phyloP scores from a whole-genome alignment of 2,888 invertebrate species.

The Platypus cylindrus region DNA sequence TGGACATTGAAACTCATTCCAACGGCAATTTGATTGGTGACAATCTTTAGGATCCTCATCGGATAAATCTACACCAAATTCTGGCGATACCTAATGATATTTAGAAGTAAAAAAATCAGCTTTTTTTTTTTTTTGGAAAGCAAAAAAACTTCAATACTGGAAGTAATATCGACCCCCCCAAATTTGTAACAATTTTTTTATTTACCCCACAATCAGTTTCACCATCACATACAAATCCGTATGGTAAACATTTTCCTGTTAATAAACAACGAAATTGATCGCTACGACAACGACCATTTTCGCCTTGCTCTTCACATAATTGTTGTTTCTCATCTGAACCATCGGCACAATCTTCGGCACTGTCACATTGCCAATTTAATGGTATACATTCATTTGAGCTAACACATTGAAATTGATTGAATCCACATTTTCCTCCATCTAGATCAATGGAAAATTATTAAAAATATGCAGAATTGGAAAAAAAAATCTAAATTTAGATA shows the following conservation, averaged over 20 bases:
- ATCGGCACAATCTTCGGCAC: constrained; percentile 49
- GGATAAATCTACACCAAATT: constrained; percentile 42
- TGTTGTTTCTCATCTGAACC: constrained; percentile 48
- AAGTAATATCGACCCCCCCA: not conserved
- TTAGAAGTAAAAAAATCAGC: too few species aligned
- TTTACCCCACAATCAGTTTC: constrained; percentile 21
- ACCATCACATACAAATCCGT: constrained; percentile 32
- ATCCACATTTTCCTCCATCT: constrained; percentile 15
- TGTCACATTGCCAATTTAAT: constrained; percentile 50
- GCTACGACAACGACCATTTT: constrained; percentile 42
- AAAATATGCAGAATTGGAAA: too few species aligned
- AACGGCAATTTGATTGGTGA: constrained; percentile 49
- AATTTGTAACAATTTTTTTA: not conserved
- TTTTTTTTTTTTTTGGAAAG: not conserved
- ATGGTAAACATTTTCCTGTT: constrained; percentile 60
- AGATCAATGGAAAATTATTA: too few species aligned
- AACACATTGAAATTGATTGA: constrained; percentile 41
- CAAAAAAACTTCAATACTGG: not conserved
- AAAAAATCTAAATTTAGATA: too few species aligned
- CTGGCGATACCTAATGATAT: constrained; percentile 20
- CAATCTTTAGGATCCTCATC: constrained; percentile 58
- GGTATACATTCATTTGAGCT: constrained; percentile 50
- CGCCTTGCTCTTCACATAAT: constrained; percentile 38
- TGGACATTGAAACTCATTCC: constrained; percentile 56
- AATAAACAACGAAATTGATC: constrained; percentile 63